Base-by-base conservation (phyloP, 2,113 vertebrate genomes). In the Ammodytes marinus region DNA sequence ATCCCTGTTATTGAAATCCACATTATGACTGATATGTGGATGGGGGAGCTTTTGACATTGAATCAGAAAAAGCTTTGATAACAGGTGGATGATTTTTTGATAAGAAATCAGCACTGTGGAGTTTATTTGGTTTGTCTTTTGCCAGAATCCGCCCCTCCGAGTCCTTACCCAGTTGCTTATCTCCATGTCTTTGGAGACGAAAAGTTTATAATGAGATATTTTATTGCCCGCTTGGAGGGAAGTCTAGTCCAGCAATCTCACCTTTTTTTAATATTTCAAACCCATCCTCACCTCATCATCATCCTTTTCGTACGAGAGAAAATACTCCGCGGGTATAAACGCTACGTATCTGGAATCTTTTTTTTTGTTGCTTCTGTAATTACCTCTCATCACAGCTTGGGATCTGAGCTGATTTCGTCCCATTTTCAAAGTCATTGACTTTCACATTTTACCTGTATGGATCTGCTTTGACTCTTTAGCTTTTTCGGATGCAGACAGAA, bases 141-240 rank as follows among this genome's bases (percentile, higher is more conserved):
- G 79, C 90, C 42, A 65, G 81, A 77, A 79, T 64, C 68, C 57
- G 3, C 65, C 40, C 65, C 27, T 27, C 27, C 27, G 27, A 27
- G 27, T 82, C 50, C 68, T 75, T 72, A 81, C 78, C 82, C 78
- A 7, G 11, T 74, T 90, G 83, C 91, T 89, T 92, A 91, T 93
- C 90, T 89, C 52, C 74, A 27, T 74, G 86, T 85, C 91, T 91
- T 86, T 39, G 64, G 90, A 93, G 91, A 91, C 53, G 40, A 80
- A 80, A 80, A 81, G 83, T 92, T 94, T 94, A 27, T 95, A 95
- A 95, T 94, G 88, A 94, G 91, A 90, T 86, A 86, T 91, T 94
- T 93, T 90, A 93, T 93, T 90, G 74, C 83, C 19, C 66, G 83
- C 82, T 90, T 84, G 68, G 75, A 86, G 73, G 27, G 78, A 70